Evolutionary conservation across 2,888 invertebrate species (phyloP).

Genomic region (Abscondita cerata): DNA sequence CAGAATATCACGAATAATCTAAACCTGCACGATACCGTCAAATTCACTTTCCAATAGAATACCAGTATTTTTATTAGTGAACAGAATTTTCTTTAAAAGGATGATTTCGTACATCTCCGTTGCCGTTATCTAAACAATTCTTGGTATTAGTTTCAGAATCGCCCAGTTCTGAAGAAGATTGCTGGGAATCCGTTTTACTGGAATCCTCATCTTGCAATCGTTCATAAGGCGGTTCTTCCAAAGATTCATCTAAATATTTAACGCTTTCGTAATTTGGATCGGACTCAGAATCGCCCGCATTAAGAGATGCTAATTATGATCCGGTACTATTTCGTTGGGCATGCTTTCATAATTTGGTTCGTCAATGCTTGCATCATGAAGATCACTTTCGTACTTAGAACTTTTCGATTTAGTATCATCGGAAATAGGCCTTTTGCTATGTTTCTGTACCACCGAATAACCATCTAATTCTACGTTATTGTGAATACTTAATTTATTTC

Average conservation of each 20-base stretch:
- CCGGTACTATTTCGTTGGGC: constrained; percentile 59
- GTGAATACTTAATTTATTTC: constrained; percentile 33
- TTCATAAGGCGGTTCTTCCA: constrained; percentile 73
- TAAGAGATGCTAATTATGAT: constrained; percentile 67
- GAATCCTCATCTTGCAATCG: constrained; percentile 58
- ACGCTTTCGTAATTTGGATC: constrained; percentile 87
- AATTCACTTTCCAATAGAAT: constrained; percentile 25
- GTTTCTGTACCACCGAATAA: constrained; percentile 43
- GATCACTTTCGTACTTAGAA: constrained; percentile 65
- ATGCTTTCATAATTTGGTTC: constrained; percentile 83
- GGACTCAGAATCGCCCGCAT: constrained; percentile 71
- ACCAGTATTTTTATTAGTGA: constrained; percentile 10
- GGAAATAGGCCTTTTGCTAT: constrained; percentile 15
- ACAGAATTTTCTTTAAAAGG: constrained; percentile 47
- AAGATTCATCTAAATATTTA: constrained; percentile 69
- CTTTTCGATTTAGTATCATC: constrained; percentile 58
- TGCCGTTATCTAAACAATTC: constrained; percentile 43
- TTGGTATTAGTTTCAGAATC: background rate
- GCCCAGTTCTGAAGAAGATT: constrained; percentile 40
- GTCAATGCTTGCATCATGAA: constrained; percentile 47
- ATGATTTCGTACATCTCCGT: constrained; percentile 68
- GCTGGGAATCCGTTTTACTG: constrained; percentile 47
- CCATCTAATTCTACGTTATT: constrained; percentile 33
- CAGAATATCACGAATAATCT: background rate
- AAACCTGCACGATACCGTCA: constrained; percentile 32